These are phyloP conservation scores for Ceratotherium simum DNA, from an alignment of 2,113 vertebrate species.

Conservation along the genomic window DNA sequence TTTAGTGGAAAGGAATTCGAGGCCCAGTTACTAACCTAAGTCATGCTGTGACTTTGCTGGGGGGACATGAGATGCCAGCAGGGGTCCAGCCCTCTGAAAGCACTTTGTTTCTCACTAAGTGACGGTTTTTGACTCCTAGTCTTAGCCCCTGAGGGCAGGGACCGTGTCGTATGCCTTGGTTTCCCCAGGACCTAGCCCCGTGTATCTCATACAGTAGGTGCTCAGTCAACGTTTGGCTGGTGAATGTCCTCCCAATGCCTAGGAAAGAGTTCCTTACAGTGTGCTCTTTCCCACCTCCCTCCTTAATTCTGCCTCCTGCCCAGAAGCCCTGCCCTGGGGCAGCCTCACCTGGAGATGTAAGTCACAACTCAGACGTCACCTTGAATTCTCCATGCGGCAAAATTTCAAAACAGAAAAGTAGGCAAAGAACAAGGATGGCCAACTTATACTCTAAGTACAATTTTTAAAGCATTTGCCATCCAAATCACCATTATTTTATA, in stretches of 20 bases:
- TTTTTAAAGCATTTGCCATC: background rate
- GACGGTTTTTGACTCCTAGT: background rate
- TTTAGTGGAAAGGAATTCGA: background rate
- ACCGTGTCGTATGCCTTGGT: background rate
- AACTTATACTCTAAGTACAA: background rate
- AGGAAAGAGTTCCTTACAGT: no score
- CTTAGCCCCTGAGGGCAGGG: background rate
- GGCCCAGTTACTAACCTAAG: background rate
- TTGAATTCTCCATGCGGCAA: background rate
- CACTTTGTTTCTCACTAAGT: background rate
- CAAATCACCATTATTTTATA: background rate
- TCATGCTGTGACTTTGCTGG: background rate
- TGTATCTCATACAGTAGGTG: background rate
- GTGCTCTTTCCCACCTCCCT: no score
- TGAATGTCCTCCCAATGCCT: background rate
- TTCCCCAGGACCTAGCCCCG: background rate
- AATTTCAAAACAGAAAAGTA: background rate
- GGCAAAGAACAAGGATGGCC: accelerated
- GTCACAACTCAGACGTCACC: accelerated
- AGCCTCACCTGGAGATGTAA: background rate
- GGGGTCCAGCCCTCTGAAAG: background rate
- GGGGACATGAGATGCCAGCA: accelerated
- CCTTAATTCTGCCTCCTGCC: background rate
- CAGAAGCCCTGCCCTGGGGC: background rate
- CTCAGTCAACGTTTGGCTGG: accelerated